Evolutionary conservation across 2,888 invertebrate species (phyloP).

Genomic region (Amiota minor): DNA sequence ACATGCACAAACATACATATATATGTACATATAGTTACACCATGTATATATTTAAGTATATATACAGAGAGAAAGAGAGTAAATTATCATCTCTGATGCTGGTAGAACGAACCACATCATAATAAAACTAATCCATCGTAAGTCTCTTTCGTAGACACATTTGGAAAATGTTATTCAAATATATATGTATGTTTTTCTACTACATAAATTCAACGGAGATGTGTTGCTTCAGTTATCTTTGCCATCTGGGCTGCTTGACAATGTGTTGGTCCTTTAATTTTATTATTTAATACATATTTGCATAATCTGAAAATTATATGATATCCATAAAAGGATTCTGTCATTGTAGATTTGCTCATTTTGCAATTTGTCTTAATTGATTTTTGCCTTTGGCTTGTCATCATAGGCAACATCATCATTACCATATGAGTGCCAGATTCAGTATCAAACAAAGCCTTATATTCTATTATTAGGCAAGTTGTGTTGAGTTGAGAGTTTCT

Average conservation of each 20-base stretch:
- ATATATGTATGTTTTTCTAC: neutral
- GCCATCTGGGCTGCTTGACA: too few relatives aligned
- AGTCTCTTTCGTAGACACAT: conserved; percentile 9
- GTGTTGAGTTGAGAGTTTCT: too few relatives aligned
- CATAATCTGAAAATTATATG: neutral
- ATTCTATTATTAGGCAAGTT: too few relatives aligned
- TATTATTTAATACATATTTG: neutral
- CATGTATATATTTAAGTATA: neutral
- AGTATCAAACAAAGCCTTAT: too few relatives aligned
- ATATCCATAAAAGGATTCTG: neutral
- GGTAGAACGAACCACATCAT: neutral
- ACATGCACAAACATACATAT: neutral
- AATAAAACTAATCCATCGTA: conserved; percentile 26
- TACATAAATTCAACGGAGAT: conserved; percentile 12
- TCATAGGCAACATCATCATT: neutral
- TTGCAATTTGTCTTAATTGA: conserved; percentile 50
- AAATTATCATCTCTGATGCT: neutral
- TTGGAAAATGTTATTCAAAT: neutral
- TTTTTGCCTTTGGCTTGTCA: conserved; percentile 39
- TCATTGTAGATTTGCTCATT: conserved; percentile 17
- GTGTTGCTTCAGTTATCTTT: neutral
- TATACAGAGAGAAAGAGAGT: neutral
- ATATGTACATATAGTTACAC: too few relatives aligned
- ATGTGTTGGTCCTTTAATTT: too few relatives aligned
- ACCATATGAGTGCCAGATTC: neutral